These are phyloP conservation scores for Ptyas mucosa DNA, from an alignment of 2,113 vertebrate genomes.

Conservation along the genomic window DNA sequence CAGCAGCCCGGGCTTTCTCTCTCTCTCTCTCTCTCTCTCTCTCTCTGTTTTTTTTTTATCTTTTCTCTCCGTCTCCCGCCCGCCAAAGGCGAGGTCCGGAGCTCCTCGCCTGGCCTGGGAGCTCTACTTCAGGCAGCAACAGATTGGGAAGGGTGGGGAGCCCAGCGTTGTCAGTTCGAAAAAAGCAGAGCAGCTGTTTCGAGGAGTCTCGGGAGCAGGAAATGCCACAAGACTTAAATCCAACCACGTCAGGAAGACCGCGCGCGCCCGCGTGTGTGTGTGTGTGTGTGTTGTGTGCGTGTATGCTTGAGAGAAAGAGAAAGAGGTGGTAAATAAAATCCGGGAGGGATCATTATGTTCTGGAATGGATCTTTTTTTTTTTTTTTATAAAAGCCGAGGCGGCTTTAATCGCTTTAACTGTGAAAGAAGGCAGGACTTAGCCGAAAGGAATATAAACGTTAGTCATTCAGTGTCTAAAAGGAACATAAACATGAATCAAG, in stretches of 20 bases:
- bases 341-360: slow-evolving; percentile 39
- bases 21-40: no score
- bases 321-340: slow-evolving; percentile 45
- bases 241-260: slow-evolving; percentile 44
- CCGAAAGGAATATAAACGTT: not conserved
- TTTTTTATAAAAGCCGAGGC: no score
- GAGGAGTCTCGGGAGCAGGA: slow-evolving; percentile 57
- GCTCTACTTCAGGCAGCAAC: not conserved
- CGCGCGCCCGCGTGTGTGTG: not conserved
- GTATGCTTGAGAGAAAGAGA: not conserved
- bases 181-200: slow-evolving; percentile 50
- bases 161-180: not conserved
- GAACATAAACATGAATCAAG: not conserved
- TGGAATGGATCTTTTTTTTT: not conserved
- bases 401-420: not conserved
- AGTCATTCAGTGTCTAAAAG: not conserved
- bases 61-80: not conserved
- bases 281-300: not conserved
- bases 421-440: not conserved
- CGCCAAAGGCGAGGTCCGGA: not conserved
- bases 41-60: no score
- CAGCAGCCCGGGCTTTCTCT: not conserved
- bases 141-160: not conserved
- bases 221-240: slow-evolving; percentile 63
- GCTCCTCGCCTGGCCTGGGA: not conserved